A percentile compares a stretch with the other conserved stretches of the same genome.
phyloP scores from a whole-genome alignment of 23 tunicate species.

The Ascidia mentula region DNA sequence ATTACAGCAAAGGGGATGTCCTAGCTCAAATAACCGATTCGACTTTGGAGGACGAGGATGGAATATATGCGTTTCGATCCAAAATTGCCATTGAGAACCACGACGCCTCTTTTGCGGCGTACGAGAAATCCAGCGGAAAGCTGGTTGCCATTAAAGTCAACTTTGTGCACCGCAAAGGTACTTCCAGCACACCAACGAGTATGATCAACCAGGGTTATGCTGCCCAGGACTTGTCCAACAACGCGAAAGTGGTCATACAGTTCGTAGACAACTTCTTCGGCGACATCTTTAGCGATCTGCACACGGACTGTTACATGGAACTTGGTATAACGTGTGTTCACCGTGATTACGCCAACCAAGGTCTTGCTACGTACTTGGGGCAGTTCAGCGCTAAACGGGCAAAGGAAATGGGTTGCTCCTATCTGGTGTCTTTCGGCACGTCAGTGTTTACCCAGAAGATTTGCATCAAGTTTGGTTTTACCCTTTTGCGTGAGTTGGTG shows the following conservation, averaged over 20 bases:
- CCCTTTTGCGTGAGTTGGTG: not conserved
- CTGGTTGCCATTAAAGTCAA: not conserved
- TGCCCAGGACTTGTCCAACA: not conserved
- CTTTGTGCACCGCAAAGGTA: not conserved
- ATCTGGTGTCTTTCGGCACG: not conserved
- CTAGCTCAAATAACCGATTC: not conserved
- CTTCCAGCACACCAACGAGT: not conserved
- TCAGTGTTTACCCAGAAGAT: not conserved
- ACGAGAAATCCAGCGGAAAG: not conserved
- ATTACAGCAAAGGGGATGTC: not conserved
- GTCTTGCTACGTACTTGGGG: not conserved
- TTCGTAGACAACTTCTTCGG: not conserved
- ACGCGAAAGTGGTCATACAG: not conserved
- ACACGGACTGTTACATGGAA: not conserved
- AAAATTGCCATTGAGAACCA: not conserved
- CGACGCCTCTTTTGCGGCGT: not conserved
- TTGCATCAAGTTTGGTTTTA: not conserved
- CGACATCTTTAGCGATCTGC: not conserved
- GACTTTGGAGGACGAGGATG: constrained; percentile 2
- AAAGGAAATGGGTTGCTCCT: not conserved
- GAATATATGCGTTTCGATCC: not conserved
- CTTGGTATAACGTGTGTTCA: not conserved
- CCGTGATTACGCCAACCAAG: not conserved
- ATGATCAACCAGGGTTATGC: not conserved
- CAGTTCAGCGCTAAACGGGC: not conserved